Evolutionary conservation across 2,113 vertebrate species (phyloP).

Genomic region (Cinclus cinclus): DNA sequence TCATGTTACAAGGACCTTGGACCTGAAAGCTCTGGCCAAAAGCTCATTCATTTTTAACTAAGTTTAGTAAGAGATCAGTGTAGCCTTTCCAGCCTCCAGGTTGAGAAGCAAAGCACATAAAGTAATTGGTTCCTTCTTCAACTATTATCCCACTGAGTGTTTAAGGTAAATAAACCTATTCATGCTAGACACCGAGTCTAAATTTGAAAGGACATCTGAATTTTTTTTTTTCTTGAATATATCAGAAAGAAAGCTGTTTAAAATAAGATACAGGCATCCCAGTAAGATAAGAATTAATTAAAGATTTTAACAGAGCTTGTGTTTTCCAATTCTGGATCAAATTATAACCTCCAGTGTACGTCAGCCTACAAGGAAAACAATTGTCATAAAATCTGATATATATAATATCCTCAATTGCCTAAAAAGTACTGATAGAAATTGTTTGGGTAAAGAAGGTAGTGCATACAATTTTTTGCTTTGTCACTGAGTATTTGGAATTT

Average conservation of each 20-base stretch:
- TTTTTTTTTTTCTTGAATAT: neutral
- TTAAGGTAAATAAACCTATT: neutral
- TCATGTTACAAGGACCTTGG: neutral
- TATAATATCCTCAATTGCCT: neutral
- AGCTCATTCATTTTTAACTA: neutral
- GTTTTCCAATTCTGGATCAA: neutral
- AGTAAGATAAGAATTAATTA: neutral
- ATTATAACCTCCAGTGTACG: neutral
- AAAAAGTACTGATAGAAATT: neutral
- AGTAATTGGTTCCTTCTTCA: neutral
- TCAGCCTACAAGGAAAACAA: neutral
- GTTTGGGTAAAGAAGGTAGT: neutral
- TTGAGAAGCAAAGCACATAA: neutral
- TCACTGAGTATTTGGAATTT: neutral
- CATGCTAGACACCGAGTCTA: neutral
- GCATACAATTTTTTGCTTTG: neutral
- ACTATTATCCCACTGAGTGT: neutral
- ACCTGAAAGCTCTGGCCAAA: neutral
- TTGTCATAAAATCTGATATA: neutral
- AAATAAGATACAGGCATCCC: neutral
- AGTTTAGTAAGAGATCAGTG: neutral
- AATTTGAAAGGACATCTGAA: neutral
- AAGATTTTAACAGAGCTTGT: neutral
- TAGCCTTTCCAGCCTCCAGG: neutral
- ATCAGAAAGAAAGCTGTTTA: conserved; percentile 41